A percentile compares a stretch with the other conserved stretches of the same genome.
phyloP scores from a whole-genome alignment of 2,888 invertebrate species.

The Atethmia centrago region DNA sequence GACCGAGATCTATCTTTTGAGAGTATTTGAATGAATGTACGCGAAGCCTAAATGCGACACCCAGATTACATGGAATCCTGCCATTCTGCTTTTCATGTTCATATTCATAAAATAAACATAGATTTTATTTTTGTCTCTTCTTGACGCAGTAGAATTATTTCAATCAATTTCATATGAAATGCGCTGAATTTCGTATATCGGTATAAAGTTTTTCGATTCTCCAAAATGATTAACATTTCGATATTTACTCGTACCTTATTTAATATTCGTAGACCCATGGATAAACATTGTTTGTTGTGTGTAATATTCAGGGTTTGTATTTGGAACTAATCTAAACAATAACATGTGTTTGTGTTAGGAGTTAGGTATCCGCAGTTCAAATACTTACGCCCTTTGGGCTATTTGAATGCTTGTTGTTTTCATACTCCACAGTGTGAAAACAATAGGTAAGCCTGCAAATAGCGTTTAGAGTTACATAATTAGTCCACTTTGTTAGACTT shows the following conservation, averaged over 20 bases:
- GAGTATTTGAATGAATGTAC: no score
- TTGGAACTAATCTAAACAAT: conserved; percentile 39
- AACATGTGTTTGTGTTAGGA: conserved; percentile 40
- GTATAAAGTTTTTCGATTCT: no score
- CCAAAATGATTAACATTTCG: no score
- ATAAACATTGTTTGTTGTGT: conserved; percentile 14
- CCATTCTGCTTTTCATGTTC: neutral
- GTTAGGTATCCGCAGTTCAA: conserved; percentile 33
- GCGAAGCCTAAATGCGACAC: no score
- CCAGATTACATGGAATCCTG: no score
- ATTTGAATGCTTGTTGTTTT: conserved; percentile 21
- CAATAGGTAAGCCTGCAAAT: no score
- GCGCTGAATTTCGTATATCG: no score
- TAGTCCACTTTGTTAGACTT: neutral
- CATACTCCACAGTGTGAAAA: no score
- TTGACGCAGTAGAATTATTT: neutral
- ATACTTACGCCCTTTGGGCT: conserved; percentile 24
- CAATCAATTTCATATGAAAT: neutral
- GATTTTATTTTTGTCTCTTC: neutral
- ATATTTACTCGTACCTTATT: conserved; percentile 4
- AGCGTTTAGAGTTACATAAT: no score
- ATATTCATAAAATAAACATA: neutral
- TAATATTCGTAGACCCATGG: conserved; percentile 5
- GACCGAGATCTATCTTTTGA: no score
- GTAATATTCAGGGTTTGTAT: conserved; percentile 39